Conservation (phyloP, 2,113 vertebrate genomes). For the Noctilio leporinus region DNA sequence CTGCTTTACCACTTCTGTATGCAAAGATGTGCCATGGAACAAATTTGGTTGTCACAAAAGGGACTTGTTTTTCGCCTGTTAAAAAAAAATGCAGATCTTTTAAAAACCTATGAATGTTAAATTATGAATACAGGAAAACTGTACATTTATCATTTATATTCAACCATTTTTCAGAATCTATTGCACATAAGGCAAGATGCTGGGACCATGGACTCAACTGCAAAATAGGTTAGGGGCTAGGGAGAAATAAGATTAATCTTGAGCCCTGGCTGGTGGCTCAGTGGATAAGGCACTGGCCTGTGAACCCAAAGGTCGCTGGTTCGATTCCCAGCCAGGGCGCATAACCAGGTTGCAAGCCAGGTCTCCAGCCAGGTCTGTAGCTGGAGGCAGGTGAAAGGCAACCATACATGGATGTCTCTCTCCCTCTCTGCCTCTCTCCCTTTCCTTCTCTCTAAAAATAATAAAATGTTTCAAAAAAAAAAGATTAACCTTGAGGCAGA, state of each 20-base stretch:
- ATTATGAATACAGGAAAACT: not conserved
- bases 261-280: no score
- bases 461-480: no score
- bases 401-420: no score
- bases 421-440: no score
- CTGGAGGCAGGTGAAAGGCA: no score
- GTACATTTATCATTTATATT: not conserved
- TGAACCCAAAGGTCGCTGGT: no score
- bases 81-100: not conserved
- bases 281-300: no score
- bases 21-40: constrained; percentile 51
- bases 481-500: not conserved
- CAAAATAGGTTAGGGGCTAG: not conserved
- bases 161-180: not conserved
- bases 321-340: no score
- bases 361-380: no score
- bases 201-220: not conserved
- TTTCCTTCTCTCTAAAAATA: no score
- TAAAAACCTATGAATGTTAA: not conserved
- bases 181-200: not conserved
- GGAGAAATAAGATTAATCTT: not conserved
- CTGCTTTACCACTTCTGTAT: constrained; percentile 53
- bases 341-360: no score
- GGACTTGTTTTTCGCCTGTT: not conserved
- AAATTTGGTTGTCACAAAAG: constrained; percentile 31